Conservation (phyloP, 2,888 invertebrate species). For the Parochlus steinenii region DNA sequence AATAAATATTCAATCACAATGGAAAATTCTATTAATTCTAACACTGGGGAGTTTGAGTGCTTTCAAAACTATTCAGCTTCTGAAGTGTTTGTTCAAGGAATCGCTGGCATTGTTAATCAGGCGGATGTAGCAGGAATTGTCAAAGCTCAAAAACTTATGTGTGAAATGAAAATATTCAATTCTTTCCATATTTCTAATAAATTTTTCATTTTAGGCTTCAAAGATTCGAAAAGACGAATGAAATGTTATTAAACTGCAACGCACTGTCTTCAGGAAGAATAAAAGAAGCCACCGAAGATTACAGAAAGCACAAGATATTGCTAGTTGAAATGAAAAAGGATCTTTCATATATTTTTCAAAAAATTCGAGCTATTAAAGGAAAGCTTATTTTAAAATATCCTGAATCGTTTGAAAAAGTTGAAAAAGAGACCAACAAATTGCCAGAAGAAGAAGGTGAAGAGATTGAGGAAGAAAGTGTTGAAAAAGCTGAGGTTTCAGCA, state of each 20-base stretch:
- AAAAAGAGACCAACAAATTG: slow-evolving; percentile 15
- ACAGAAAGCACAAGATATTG: slow-evolving; percentile 76
- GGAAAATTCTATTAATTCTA: too few species aligned
- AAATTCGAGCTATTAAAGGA: slow-evolving; percentile 67
- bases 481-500: too few species aligned
- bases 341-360: slow-evolving; percentile 83
- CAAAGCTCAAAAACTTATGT: slow-evolving; percentile 85
- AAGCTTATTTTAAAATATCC: slow-evolving; percentile 60
- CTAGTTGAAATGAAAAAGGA: slow-evolving; percentile 87
- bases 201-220: slow-evolving; percentile 51
- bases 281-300: slow-evolving; percentile 72
- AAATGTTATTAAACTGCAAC: slow-evolving; percentile 96
- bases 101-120: slow-evolving; percentile 82
- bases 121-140: slow-evolving; percentile 82
- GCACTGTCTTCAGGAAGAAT: slow-evolving; percentile 78
- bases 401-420: slow-evolving; percentile 44
- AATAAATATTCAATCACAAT: too few species aligned
- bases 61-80: slow-evolving; percentile 82
- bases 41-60: slow-evolving; percentile 41
- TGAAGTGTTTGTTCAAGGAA: slow-evolving; percentile 81
- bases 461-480: slow-evolving; percentile 12
- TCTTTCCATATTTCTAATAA: slow-evolving; percentile 4
- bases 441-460: slow-evolving; percentile 16
- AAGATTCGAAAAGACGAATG: slow-evolving; percentile 96
- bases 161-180: slow-evolving; percentile 23